Percentiles rank a stretch among this genome's conserved stretches.
phyloP scores from a whole-genome alignment of 2,888 invertebrate species.

The Standfussiana lucernea region DNA sequence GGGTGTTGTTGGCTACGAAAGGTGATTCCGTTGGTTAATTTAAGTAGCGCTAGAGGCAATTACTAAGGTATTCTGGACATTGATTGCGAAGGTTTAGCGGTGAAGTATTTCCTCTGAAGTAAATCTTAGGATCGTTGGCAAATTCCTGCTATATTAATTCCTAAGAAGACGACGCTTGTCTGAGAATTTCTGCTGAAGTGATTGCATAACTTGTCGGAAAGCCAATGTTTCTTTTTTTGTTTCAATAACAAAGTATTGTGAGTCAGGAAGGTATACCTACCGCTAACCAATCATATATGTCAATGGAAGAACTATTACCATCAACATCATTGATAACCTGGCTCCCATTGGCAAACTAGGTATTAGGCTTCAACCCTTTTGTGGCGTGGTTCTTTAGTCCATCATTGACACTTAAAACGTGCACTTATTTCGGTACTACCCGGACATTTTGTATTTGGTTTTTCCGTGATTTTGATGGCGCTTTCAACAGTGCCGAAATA shows the following conservation, averaged over 20 bases:
- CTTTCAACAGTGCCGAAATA: too few species aligned
- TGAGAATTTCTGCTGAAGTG: not conserved
- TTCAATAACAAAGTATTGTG: not conserved
- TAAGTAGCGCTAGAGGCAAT: constrained; percentile 17
- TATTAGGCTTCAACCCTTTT: too few species aligned
- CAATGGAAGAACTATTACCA: not conserved
- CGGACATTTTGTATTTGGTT: too few species aligned
- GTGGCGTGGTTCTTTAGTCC: too few species aligned
- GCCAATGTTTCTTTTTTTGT: too few species aligned
- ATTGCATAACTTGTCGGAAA: not conserved
- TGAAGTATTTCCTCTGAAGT: not conserved
- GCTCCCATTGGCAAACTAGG: too few species aligned
- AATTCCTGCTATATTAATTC: not conserved
- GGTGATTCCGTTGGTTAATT: constrained; percentile 30
- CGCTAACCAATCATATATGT: not conserved
- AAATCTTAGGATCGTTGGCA: not conserved
- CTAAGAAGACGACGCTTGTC: not conserved
- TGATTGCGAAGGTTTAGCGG: not conserved
- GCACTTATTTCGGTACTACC: too few species aligned
- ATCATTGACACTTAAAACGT: too few species aligned
- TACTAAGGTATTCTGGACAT: constrained; percentile 10
- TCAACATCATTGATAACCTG: not conserved
- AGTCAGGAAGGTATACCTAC: not conserved
- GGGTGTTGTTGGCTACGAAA: constrained; percentile 18
- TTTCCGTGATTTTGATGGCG: too few species aligned